These are phyloP conservation scores for Salmo trutta DNA, from an alignment of 2,797 vertebrate species.

Conservation along the genomic window DNA sequence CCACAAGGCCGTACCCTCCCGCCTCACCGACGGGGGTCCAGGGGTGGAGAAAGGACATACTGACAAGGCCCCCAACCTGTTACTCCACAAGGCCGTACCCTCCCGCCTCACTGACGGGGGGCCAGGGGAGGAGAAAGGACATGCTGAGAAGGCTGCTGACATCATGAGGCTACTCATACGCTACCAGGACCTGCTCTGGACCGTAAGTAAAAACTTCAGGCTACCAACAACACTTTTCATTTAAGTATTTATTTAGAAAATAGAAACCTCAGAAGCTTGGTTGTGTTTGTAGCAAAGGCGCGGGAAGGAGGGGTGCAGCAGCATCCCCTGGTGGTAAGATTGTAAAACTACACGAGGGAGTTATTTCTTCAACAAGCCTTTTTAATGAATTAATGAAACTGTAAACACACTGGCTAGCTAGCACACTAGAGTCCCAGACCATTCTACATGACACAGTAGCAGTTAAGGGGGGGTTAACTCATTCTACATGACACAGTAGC, in stretches of 20 bases:
- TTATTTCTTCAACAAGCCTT: too few relatives aligned
- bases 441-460: too few relatives aligned
- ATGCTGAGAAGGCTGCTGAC: constrained; percentile 83
- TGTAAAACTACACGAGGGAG: too few relatives aligned
- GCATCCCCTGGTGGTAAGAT: too few relatives aligned
- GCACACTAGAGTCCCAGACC: too few relatives aligned
- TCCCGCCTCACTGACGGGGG: constrained; percentile 81
- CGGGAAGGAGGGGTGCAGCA: too few relatives aligned
- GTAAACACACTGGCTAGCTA: too few relatives aligned
- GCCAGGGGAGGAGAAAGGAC: constrained; percentile 83
- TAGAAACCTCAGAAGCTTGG: neutral
- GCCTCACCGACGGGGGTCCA: constrained; percentile 79
- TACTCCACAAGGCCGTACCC: constrained; percentile 84
- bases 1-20: constrained; percentile 82
- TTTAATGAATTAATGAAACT: too few relatives aligned
- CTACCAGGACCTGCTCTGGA: constrained; percentile 92
- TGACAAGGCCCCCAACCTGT: constrained; percentile 63
- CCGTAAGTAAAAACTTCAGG: constrained; percentile 61
- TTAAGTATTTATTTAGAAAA: neutral
- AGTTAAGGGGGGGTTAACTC: too few relatives aligned
- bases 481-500: too few relatives aligned
- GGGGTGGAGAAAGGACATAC: constrained; percentile 78
- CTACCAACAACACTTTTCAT: neutral
- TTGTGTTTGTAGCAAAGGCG: neutral
- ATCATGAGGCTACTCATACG: constrained; percentile 87